These are phyloP conservation scores for Lamellibrachia luymesi DNA, from an alignment of 1,140 invertebrate species.

Conservation along the genomic window DNA sequence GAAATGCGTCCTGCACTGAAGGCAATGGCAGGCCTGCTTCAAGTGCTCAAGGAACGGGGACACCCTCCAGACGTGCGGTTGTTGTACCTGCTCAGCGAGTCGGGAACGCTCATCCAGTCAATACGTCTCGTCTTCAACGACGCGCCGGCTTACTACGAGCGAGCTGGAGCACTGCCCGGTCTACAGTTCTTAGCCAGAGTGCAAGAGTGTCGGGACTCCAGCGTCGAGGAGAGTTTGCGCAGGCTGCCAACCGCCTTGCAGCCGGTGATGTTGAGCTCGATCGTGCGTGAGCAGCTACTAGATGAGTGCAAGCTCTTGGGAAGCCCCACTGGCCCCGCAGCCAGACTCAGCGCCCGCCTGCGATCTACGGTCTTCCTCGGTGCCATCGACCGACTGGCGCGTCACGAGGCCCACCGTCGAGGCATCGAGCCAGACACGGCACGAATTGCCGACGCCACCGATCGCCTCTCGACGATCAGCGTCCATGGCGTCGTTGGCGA, in stretches of 20 bases:
- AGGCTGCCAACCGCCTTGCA: not conserved
- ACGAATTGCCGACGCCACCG: not conserved
- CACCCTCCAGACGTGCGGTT: not conserved
- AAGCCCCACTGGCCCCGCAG: constrained; percentile 28
- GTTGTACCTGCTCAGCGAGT: constrained; percentile 3
- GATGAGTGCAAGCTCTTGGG: constrained; percentile 14
- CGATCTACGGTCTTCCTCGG: constrained; percentile 34
- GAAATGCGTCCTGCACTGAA: constrained; percentile 33
- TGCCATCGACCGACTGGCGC: constrained; percentile 25
- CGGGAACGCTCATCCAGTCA: constrained; percentile 21
- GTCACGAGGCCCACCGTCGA: constrained; percentile 5
- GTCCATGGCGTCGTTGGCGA: not conserved
- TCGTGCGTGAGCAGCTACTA: not conserved
- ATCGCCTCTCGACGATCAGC: not conserved
- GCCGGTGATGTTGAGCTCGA: not conserved
- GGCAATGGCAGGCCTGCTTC: constrained; percentile 35
- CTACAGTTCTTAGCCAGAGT: constrained; percentile 30
- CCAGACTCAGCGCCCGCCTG: constrained; percentile 27
- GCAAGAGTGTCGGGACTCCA: constrained; percentile 19
- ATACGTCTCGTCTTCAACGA: constrained; percentile 29
- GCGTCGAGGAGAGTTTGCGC: not conserved
- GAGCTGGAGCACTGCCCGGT: constrained; percentile 18
- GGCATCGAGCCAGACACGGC: not conserved
- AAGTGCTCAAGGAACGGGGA: not conserved
- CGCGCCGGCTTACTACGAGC: constrained; percentile 27